Base-by-base conservation (phyloP, 2,797 vertebrate species). In the Hybognathus amarus region DNA sequence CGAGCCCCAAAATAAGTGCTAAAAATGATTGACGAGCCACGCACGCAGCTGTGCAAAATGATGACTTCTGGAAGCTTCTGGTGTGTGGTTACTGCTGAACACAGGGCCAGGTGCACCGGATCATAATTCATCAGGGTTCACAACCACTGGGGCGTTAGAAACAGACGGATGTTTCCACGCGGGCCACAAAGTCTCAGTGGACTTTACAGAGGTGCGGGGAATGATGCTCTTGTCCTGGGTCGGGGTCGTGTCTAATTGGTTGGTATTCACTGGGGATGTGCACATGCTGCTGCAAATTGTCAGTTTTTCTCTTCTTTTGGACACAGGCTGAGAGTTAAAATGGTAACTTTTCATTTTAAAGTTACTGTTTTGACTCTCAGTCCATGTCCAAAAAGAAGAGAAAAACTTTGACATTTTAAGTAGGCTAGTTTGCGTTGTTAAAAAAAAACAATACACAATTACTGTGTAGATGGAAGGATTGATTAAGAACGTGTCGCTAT, bases 161-260 rank as follows among this genome's bases (percentile, higher is more conserved):
- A 85, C 88, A 90, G 88, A 89, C 87, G 88, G 88, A 83, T 76
- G 17, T 54, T 61, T 61, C 6, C 59, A 61, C 24, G 0, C 59
- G 13, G 6, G 59, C 15, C 59, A n/a, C 20, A 0, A 22, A 20
- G 42, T 66, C 69, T 64, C 71, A 12, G 18, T 59, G 73, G 64
- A 59, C 11, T 30, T 45, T 22, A 61, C 67, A 61, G 24, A 6
- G 40, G 56, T 27, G 2, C 2, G 12, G 11, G 50, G 36, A 22
- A 24, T 15, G 22, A 56, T 56, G 36, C n/a, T 79, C 38, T 79
- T 20, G n/a, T 47, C 5, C 13, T 47, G 15, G 66, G 24, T 27
- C 33, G 7, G 0, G 10, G 33, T 61, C 10, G 1, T 22, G 11
- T 18, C 24, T 67, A 63, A 80, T 56, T n/a, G 3, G 10, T 4